Evolutionary conservation across 92 coral and sea anemone species (phyloP).

Genomic region (Virgularia gustaviana): DNA sequence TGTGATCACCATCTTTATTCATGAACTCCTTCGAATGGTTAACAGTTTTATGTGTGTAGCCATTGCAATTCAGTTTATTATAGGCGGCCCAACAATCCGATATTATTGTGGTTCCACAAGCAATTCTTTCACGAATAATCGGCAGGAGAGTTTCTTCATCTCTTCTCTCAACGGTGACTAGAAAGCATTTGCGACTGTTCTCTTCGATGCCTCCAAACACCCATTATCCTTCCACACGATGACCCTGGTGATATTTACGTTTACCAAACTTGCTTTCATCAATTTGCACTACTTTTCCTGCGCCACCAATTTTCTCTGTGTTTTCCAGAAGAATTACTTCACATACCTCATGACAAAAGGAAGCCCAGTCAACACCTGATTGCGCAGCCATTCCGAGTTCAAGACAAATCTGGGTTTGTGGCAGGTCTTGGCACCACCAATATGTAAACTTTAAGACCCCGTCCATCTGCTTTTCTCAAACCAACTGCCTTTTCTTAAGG

Average conservation of each 20-base stretch:
- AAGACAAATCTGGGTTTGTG: slow-evolving; percentile 10
- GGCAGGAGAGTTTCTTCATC: slow-evolving; percentile 49
- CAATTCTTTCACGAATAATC: slow-evolving; percentile 36
- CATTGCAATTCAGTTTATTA: slow-evolving; percentile 36
- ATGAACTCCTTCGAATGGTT: too few relatives aligned
- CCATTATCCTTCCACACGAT: slow-evolving; percentile 16
- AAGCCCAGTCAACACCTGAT: slow-evolving; percentile 11
- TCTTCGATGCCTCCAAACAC: slow-evolving; percentile 51
- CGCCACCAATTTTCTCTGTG: slow-evolving; percentile 28
- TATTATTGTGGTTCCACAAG: slow-evolving; percentile 51
- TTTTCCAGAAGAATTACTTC: slow-evolving; percentile 21
- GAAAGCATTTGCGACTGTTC: slow-evolving; percentile 41
- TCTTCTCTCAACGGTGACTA: slow-evolving; percentile 48
- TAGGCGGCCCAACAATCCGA: slow-evolving; percentile 56
- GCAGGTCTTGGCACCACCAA: slow-evolving; percentile 1
- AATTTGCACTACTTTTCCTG: slow-evolving; percentile 28
- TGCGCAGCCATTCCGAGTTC: background rate
- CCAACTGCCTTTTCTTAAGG: background rate
- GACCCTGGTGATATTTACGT: background rate
- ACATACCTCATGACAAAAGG: slow-evolving; percentile 5
- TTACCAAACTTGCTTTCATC: slow-evolving; percentile 29
- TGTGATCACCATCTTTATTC: too few relatives aligned
- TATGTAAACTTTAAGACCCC: slow-evolving; percentile 1
- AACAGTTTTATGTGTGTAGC: too few relatives aligned
- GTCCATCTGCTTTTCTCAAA: too few relatives aligned